A percentile compares a stretch with the other conserved stretches of the same genome.
Conservation (phyloP, 53 echinoderm and acorn worm genomes). For the Glandiceps talaboti region DNA sequence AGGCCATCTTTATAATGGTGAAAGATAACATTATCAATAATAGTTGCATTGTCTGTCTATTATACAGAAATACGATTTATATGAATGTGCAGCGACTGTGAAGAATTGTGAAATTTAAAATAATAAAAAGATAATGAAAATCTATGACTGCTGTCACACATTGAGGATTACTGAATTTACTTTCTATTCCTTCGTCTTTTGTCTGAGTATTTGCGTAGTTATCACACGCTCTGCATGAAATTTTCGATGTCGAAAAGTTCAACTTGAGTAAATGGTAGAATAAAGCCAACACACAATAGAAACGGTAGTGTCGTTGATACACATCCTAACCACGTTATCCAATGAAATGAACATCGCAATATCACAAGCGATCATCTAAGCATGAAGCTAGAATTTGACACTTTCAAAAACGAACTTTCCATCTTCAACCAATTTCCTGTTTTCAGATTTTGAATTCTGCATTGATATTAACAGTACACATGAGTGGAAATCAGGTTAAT, state of each 20-base stretch:
- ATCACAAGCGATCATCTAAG: neutral
- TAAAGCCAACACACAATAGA: neutral
- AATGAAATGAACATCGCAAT: neutral
- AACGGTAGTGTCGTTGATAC: neutral
- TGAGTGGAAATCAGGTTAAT: neutral
- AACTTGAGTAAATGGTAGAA: neutral
- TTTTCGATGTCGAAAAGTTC: neutral
- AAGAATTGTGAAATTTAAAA: neutral
- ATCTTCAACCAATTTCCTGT: neutral
- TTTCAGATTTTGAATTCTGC: neutral
- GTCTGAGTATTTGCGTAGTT: neutral
- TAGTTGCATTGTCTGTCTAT: neutral
- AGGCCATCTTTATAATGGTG: neutral
- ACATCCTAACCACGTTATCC: neutral
- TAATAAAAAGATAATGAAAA: neutral
- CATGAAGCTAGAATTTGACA: neutral
- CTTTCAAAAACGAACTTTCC: neutral
- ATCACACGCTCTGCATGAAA: neutral
- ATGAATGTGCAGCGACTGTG: neutral
- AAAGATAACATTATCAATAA: neutral
- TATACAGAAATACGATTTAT: neutral
- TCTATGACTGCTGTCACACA: neutral
- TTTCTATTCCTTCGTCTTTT: neutral
- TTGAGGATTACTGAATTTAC: neutral
- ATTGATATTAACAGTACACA: neutral